Base-by-base conservation (phyloP, 2,797 vertebrate genomes). In the Phaenicophaeus curvirostris region DNA sequence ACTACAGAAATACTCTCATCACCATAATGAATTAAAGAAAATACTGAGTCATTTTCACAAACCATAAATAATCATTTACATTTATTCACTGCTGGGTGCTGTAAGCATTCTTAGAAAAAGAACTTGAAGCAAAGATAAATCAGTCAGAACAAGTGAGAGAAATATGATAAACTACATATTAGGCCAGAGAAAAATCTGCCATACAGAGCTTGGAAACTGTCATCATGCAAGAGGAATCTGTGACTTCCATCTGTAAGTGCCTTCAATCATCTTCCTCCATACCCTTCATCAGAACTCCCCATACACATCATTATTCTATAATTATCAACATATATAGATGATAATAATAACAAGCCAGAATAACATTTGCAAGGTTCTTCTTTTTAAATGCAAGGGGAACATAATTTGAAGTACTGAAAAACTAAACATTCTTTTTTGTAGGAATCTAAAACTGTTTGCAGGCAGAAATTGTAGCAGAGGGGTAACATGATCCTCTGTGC, bases 11-110 rank as follows among this genome's bases (percentile, higher is more conserved):
- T 69, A 68, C 48, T 79, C 83, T 82, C 61, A 85, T 87, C 30
- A 9, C 44, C 67, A 50, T 69, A 94, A 95, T 58, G 74, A 95
- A 91, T 90, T 95, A 87, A 93, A 92, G 78, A 96, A 90, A 96
- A 94, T 74, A 91, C 77, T 71, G 80, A 95, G 77, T 94, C 59
- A 95, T 91, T 93, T 90, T 87, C 8, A 4, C 76, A 87, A 65
- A 73, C 48, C 63, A 93, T 94, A 96, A 95, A 93, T 96, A 96
- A 93, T 91, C 50, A 91, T 94, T 94, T 95, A 75, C 94, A 71
- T 81, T 92, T 94, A 95, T 94, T 93, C 93, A 93, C 69, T 74
- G 77, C 89, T 87, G 83, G 68, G 65, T 90, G 73, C 88, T 91
- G 67, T 85, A 77, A 87, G 71, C 78, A 85, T 84, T 92, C 90